A percentile compares a stretch with the other conserved stretches of the same genome.
phyloP scores from a whole-genome alignment of 2,113 vertebrate species.

The Deroptyus accipitrinus region DNA sequence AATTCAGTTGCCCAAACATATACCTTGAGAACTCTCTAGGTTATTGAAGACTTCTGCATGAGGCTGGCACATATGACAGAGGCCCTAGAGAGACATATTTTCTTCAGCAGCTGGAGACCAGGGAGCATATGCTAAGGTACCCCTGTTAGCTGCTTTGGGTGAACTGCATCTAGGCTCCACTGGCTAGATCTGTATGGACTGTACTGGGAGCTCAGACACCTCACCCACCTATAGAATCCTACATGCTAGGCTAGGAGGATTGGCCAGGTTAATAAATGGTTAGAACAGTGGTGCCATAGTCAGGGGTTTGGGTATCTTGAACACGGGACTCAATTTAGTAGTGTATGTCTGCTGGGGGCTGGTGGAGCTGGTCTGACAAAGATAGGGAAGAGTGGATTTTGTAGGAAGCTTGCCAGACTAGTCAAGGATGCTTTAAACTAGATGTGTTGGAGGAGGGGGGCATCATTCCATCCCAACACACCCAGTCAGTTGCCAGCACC shows the following conservation, averaged over 20 bases:
- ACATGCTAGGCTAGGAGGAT: background rate
- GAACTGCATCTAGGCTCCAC: background rate
- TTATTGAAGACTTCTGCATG: background rate
- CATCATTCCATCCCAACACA: too few relatives aligned
- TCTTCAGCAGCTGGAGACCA: background rate
- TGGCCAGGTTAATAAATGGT: too few relatives aligned
- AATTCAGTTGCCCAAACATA: background rate
- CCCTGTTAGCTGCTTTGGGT: background rate
- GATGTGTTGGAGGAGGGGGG: too few relatives aligned
- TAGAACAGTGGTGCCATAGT: too few relatives aligned
- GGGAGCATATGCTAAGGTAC: background rate
- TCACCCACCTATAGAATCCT: background rate
- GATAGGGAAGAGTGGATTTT: too few relatives aligned
- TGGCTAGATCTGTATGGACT: background rate
- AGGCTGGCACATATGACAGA: background rate
- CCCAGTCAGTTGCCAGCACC: too few relatives aligned
- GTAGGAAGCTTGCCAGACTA: too few relatives aligned
- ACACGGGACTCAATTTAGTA: too few relatives aligned
- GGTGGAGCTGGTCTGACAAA: too few relatives aligned
- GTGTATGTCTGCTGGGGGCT: too few relatives aligned
- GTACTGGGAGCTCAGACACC: background rate
- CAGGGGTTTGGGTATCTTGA: too few relatives aligned
- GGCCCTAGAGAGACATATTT: background rate
- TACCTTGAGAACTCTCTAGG: background rate
- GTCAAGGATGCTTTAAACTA: too few relatives aligned